Evolutionary conservation across 2,113 vertebrate species (phyloP), one percentile per base, ranked within the genome.

Genomic region (Channa argus): DNA sequence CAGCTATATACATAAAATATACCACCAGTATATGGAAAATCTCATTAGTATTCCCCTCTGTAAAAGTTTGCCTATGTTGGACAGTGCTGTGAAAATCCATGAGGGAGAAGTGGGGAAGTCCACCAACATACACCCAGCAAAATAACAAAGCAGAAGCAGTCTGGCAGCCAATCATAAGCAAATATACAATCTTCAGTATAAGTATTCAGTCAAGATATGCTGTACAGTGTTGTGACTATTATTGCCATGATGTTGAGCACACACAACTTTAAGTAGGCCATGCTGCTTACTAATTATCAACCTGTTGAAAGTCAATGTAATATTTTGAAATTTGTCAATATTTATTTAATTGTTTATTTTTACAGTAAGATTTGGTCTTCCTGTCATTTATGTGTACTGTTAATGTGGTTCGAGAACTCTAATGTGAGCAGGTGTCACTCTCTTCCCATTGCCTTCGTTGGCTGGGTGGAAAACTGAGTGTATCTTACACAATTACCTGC

Each of bases 401-500:
- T 33, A 24, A 36, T 38, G 11, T 3, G 43, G 24, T 15, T 45
- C 51, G 8, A 54, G 46, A 47, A 77, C 51, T 66, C 64, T 34
- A 61, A 58, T 3, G 15, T 44, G 33, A 70, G 11, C 43, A 56
- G 37, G 50, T 71, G 80, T 67, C 38, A 64, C 24, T 14, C 3
- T 63, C 69, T 49, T 71, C 38, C 33, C 69, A 34, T 24, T 12
- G 14, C 63, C 68, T 72, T 59, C 33, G 79, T 41, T 52, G 56
- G 58, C 34, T n/a, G 12, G 36, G 50, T 38, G 38, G 65, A 77
- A 83, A 79, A 84, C 46, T 68, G 36, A 10, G 9, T 55, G 55
- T 37, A 63, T 52, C 41, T 62, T 60, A 80, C 44, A 9, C 66
- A 83, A 36, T 6, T 54, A 5, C 11, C 1, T 58, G 71, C 91